A percentile compares a stretch with the other conserved stretches of the same genome.
Conservation (phyloP, 1,140 invertebrate genomes). For the Drosophila chauvacae region DNA sequence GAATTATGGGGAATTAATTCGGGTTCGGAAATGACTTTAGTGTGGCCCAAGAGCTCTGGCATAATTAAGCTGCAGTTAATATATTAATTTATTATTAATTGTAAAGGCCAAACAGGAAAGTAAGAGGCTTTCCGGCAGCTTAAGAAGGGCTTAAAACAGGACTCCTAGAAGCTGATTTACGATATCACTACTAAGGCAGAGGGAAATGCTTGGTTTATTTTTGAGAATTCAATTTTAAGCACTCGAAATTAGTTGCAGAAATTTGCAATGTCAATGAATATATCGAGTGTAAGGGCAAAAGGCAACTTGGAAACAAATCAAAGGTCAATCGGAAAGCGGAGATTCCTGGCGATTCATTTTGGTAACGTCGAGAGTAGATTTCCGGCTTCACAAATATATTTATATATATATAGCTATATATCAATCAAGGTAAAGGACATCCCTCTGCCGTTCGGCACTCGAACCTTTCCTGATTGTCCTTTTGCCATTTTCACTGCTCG, state of each 20-base stretch:
- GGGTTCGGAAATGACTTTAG: conserved; percentile 1
- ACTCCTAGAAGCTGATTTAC: neutral
- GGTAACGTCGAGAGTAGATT: conserved; percentile 18
- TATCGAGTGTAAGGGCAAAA: neutral
- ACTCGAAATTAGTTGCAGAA: neutral
- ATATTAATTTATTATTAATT: conserved; percentile 13
- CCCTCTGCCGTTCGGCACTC: neutral
- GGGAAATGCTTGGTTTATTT: no score
- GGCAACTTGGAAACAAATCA: conserved; percentile 17
- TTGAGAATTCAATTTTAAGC: neutral
- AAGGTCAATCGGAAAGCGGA: conserved; percentile 14
- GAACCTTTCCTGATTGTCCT: neutral
- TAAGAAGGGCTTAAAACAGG: neutral
- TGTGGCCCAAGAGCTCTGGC: neutral
- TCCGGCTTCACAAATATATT: neutral
- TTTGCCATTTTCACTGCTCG: conserved; percentile 35
- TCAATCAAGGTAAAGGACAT: conserved; percentile 29
- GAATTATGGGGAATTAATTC: conserved; percentile 22
- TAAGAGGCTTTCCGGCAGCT: neutral
- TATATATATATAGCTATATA: conserved; percentile 2
- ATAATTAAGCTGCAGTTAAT: conserved; percentile 6
- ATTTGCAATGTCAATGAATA: conserved; percentile 1
- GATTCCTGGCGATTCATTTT: conserved; percentile 9
- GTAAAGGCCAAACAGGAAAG: neutral
- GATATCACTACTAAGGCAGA: no score